Evolutionary conservation across 92 coral and sea anemone species (phyloP).

Genomic region (Epizoanthus stellaris): DNA sequence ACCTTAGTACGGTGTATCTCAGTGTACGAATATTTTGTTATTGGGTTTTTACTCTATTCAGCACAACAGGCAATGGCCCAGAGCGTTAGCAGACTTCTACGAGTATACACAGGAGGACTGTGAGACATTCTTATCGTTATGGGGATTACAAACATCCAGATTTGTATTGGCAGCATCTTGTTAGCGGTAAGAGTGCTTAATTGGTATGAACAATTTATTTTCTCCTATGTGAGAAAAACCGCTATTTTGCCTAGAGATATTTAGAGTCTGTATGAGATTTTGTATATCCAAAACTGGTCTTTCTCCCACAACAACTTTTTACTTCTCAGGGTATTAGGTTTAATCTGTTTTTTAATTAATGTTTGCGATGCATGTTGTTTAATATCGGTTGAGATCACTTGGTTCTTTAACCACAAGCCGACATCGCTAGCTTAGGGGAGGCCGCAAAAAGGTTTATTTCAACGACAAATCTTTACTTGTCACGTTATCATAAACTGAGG

Average conservation of each 20-base stretch:
- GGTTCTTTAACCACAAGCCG: too few relatives aligned
- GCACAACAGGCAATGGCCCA: neutral
- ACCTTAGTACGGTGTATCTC: neutral
- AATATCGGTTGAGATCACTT: too few relatives aligned
- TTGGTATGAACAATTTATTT: neutral
- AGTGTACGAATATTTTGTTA: neutral
- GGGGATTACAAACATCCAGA: neutral
- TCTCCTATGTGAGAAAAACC: neutral
- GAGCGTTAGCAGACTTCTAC: neutral
- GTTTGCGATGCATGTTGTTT: too few relatives aligned
- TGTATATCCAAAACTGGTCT: too few relatives aligned
- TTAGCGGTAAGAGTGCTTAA: neutral
- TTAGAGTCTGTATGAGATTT: too few relatives aligned
- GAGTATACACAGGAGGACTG: neutral
- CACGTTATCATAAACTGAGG: too few relatives aligned
- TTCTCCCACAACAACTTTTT: too few relatives aligned
- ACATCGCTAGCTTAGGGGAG: too few relatives aligned
- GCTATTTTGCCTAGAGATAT: neutral
- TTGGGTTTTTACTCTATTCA: neutral
- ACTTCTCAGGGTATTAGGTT: too few relatives aligned
- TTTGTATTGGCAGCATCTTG: neutral
- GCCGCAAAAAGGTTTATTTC: too few relatives aligned
- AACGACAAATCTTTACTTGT: too few relatives aligned
- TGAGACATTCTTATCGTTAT: neutral
- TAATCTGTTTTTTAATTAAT: too few relatives aligned